Evolutionary conservation across 1,140 invertebrate genomes (phyloP), one percentile per base, ranked within the genome.

Genomic region (Aculops lycopersici): DNA sequence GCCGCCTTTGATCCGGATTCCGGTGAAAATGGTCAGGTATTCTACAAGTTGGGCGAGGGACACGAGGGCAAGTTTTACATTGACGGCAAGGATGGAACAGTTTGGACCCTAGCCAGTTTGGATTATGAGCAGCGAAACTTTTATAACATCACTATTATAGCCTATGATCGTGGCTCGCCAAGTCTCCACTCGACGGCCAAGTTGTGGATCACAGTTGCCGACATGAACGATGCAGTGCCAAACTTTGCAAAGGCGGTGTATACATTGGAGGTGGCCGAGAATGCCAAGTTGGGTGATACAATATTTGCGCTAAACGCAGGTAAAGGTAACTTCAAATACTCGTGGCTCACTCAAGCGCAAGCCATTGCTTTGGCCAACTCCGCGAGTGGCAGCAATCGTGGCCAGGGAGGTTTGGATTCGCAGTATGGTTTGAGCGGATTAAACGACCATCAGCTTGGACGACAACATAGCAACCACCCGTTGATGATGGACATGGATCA

Each of bases 151-250:
- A 71, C 72, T 0, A 65, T 81, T 0, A 65, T 74, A 4, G 76
- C 74, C 1, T 74, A 74, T 0, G 77, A 81, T 59, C 58, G 77
- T 16, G 77, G 77, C 1, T 72, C 68, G 20, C 75, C 76, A 0
- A 71, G 72, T 46, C 53, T 75, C 5, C 75, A 71, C 39, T 72
- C 74, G 0, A 70, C 70, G 0, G 74, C 76, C 3, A 55, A 77
- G 17, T 53, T 81, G 3, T 52, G 50, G 48, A 48, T 56, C 13
- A 53, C 51, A 8, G 53, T 54, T 2, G 45, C 48, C 2, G 52
- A 55, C 39, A 51, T 46, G 4, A 46, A 50, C 31, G 52, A 55
- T 38, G 47, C 51, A 5, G 46, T 54, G 8, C 52, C 52, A 1
- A 47, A 54, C 41, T 54, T 54, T 39, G 35, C 47, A 1, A 53